Evolutionary conservation across 2,797 vertebrate species (phyloP).

Genomic region (Ctenochaetus hawaiiensis): DNA sequence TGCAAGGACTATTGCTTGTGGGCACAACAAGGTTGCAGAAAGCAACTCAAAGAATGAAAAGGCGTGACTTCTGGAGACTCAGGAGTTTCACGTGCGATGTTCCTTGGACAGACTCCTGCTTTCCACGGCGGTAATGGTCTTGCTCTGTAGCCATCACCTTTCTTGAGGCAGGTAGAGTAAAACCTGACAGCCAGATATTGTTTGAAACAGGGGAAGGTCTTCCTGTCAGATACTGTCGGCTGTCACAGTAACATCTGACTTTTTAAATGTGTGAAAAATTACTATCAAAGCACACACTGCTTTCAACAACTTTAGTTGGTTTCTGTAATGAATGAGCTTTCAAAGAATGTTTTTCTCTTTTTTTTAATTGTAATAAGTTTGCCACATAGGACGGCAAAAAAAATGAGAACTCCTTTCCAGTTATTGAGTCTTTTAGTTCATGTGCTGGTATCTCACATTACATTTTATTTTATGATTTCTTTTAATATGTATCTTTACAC

Average conservation of each 20-base stretch:
- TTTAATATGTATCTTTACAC: not conserved
- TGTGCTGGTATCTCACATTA: not conserved
- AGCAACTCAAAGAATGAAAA: slow-evolving; percentile 81
- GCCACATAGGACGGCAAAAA: not conserved
- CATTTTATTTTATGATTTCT: not conserved
- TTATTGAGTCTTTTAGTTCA: not conserved
- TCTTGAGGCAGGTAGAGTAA: slow-evolving; percentile 83
- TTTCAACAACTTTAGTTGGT: not conserved
- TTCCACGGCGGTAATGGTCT: slow-evolving; percentile 79
- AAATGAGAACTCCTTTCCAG: not conserved
- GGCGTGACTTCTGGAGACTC: slow-evolving; percentile 81
- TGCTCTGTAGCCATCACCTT: slow-evolving; percentile 62
- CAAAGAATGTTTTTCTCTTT: too few relatives aligned
- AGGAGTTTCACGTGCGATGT: slow-evolving; percentile 85
- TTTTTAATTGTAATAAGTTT: not conserved
- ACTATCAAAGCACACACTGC: not conserved
- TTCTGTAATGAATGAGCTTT: not conserved
- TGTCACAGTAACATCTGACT: slow-evolving; percentile 63
- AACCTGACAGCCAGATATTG: slow-evolving; percentile 72
- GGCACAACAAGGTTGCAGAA: slow-evolving; percentile 76
- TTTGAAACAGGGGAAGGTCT: slow-evolving; percentile 73
- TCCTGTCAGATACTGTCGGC: slow-evolving; percentile 71
- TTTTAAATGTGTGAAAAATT: not conserved
- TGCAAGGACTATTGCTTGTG: slow-evolving; percentile 67
- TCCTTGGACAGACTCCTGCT: slow-evolving; percentile 83